Conservation (phyloP, 2,888 invertebrate species). For the Caenorhabditis drosophilae region DNA sequence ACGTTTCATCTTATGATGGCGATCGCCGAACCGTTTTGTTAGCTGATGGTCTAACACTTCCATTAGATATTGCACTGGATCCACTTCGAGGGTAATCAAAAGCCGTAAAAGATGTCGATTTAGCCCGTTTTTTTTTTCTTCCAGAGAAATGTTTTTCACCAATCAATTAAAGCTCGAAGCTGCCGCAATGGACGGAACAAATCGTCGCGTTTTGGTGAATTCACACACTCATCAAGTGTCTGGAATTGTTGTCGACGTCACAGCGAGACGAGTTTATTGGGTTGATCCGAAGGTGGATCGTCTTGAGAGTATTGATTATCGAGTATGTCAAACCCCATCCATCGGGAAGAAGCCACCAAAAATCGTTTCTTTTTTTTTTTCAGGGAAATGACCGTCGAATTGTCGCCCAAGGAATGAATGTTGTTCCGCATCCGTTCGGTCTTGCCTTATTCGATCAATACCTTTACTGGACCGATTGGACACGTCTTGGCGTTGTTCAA, state of each 20-base stretch:
- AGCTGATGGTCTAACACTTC: constrained; percentile 87
- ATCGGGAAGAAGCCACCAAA: constrained; percentile 58
- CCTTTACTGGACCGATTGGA: constrained; percentile 95
- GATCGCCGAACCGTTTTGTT: constrained; percentile 87
- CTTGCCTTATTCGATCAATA: constrained; percentile 90
- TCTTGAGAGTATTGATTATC: constrained; percentile 92
- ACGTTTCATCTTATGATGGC: constrained; percentile 86
- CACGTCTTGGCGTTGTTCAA: constrained; percentile 63
- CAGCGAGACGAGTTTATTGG: constrained; percentile 89
- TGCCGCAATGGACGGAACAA: constrained; percentile 92
- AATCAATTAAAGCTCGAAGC: constrained; percentile 78
- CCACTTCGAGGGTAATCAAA: constrained; percentile 80
- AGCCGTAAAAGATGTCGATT: background rate
- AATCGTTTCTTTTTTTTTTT: constrained; percentile 74
- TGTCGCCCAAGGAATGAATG: constrained; percentile 64
- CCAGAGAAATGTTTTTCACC: constrained; percentile 74
- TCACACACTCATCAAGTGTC: constrained; percentile 84
- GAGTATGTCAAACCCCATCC: constrained; percentile 73
- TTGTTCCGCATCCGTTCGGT: constrained; percentile 94
- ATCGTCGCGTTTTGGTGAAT: constrained; percentile 82
- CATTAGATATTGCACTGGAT: constrained; percentile 89
- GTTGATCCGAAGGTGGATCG: constrained; percentile 93
- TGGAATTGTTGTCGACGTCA: constrained; percentile 80
- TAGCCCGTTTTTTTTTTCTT: constrained; percentile 6
- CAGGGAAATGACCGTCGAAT: constrained; percentile 74